Evolutionary conservation across 2,113 vertebrate species (phyloP).

Genomic region (Dromas ardeola): DNA sequence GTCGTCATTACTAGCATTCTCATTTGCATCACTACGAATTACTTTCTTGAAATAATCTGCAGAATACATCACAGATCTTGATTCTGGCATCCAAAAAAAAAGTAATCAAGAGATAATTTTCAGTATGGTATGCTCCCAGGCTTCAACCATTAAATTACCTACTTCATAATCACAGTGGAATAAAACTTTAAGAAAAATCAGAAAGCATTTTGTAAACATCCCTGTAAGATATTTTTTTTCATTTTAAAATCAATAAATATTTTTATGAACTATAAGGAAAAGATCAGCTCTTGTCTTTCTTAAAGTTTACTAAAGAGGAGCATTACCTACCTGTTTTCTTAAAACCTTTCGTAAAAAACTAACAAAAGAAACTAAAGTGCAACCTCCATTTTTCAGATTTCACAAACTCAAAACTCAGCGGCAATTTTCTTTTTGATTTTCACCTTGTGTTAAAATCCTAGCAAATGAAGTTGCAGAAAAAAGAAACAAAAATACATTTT

Average conservation of each 20-base stretch:
- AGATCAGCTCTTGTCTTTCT: background rate
- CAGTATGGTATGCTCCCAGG: background rate
- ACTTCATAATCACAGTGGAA: background rate
- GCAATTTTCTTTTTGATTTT: background rate
- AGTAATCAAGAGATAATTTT: background rate
- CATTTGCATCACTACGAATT: background rate
- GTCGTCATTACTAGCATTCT: background rate
- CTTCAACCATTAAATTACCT: background rate
- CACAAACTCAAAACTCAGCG: background rate
- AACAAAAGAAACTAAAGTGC: background rate
- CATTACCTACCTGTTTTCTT: background rate
- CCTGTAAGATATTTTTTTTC: background rate
- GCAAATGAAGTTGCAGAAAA: background rate
- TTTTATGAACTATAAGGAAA: background rate
- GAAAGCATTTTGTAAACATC: background rate
- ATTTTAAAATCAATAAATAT: background rate
- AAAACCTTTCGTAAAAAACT: background rate
- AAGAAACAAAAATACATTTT: background rate
- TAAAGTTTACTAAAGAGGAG: background rate
- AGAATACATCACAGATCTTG: constrained; percentile 33
- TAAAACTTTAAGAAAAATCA: background rate
- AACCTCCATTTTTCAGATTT: background rate
- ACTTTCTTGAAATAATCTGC: background rate
- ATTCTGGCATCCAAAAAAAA: background rate
- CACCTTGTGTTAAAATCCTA: background rate